phyloP scores from a whole-genome alignment of 2,888 invertebrate genomes.

The Limnephilus rhombicus region DNA sequence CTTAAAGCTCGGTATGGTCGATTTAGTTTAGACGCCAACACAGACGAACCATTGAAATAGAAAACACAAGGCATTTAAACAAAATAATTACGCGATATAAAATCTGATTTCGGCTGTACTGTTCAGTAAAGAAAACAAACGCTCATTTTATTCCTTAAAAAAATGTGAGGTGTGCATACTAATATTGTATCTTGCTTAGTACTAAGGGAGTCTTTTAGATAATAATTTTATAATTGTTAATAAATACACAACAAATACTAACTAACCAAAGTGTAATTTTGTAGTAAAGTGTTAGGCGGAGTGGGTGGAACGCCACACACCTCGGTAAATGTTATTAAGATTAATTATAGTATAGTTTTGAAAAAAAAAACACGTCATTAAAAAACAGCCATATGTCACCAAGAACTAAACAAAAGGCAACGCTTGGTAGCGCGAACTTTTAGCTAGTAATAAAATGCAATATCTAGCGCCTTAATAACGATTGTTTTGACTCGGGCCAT shows the following conservation, averaged over 20 bases:
- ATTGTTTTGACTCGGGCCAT: conserved; percentile 62
- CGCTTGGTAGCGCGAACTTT: not conserved
- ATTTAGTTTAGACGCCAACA: not conserved
- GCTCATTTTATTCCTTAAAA: not conserved
- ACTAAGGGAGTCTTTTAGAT: not conserved
- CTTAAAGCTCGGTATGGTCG: not conserved
- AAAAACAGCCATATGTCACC: too few species aligned
- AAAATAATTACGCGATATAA: not conserved
- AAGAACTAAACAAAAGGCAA: not conserved
- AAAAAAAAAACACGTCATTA: not conserved
- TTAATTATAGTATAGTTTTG: not conserved
- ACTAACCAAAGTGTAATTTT: not conserved
- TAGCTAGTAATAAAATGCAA: conserved; percentile 26
- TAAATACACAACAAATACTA: not conserved
- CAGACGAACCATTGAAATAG: not conserved
- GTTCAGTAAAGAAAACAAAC: not conserved
- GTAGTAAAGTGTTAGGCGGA: not conserved
- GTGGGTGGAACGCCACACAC: not conserved
- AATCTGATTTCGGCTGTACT: not conserved
- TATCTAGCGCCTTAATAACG: conserved; percentile 45
- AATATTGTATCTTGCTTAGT: not conserved
- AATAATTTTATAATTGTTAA: not conserved
- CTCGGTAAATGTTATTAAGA: too few species aligned
- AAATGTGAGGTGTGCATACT: not conserved
- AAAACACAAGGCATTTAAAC: not conserved